A percentile compares a stretch with the other conserved stretches of the same genome.
phyloP scores from a whole-genome alignment of 1,140 invertebrate species.

The Ceratina japonica region DNA sequence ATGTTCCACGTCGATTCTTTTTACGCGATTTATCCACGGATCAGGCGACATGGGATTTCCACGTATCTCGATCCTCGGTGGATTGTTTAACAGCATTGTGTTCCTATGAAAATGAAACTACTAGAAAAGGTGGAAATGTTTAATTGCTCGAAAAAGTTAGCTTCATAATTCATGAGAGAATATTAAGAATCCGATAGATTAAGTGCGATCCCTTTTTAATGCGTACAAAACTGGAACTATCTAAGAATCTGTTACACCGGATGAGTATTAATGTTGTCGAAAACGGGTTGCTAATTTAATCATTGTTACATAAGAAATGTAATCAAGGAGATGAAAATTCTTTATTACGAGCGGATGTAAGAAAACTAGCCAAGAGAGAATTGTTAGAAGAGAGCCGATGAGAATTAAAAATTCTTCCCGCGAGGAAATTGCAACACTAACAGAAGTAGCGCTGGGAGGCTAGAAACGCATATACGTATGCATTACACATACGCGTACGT shows the following conservation, averaged over 20 bases:
- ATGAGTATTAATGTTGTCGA: neutral
- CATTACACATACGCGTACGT: too few relatives aligned
- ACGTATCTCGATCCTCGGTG: neutral
- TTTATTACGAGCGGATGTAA: neutral
- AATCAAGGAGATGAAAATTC: neutral
- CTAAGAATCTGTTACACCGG: neutral
- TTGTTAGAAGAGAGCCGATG: neutral
- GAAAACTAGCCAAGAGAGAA: neutral
- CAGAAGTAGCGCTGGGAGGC: neutral
- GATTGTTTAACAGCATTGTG: neutral
- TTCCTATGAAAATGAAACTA: neutral
- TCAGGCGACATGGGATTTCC: neutral
- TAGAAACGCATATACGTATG: neutral
- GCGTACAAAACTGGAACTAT: neutral
- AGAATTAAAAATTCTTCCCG: neutral
- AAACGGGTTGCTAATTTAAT: neutral
- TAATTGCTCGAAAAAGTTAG: too few relatives aligned
- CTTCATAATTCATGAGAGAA: too few relatives aligned
- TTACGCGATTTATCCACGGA: conserved; percentile 32
- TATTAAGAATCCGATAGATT: too few relatives aligned
- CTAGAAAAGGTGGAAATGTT: too few relatives aligned
- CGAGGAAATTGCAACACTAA: neutral
- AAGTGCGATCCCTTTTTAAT: neutral
- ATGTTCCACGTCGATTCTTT: conserved; percentile 46
- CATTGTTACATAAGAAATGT: neutral